Conservation (phyloP, 2,113 vertebrate genomes). For the Rhynchopsitta pachyrhyncha region DNA sequence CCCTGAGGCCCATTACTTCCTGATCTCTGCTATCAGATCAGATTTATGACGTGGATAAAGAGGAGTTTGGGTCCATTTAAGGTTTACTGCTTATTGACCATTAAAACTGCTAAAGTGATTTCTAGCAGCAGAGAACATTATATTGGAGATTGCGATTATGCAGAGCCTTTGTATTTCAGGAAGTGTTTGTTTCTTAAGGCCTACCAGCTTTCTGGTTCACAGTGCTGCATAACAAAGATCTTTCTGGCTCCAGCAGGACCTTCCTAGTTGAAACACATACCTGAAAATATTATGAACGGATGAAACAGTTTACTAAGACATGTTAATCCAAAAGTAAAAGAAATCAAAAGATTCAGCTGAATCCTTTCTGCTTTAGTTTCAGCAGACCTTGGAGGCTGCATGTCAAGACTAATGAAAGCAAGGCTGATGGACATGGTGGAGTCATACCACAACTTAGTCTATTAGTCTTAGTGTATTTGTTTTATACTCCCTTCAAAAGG, state of each 20-base stretch:
- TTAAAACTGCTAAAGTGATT: conserved; percentile 21
- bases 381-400: neutral
- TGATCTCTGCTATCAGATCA: conserved; percentile 6
- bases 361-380: neutral
- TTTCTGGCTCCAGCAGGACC: neutral
- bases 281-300: neutral
- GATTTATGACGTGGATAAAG: neutral
- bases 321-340: neutral
- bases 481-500: neutral
- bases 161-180: neutral
- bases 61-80: conserved; percentile 9
- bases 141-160: neutral
- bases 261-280: neutral
- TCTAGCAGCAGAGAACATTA: conserved; percentile 9
- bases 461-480: neutral
- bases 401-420: neutral
- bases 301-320: neutral
- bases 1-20: neutral
- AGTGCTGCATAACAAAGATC: neutral
- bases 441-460: neutral
- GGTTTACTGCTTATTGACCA: neutral
- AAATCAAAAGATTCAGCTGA: neutral
- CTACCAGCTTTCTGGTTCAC: neutral
- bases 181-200: neutral
- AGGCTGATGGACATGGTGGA: neutral